Evolutionary conservation across 2,888 invertebrate genomes (phyloP).

Genomic region (Nomada lathburiana): DNA sequence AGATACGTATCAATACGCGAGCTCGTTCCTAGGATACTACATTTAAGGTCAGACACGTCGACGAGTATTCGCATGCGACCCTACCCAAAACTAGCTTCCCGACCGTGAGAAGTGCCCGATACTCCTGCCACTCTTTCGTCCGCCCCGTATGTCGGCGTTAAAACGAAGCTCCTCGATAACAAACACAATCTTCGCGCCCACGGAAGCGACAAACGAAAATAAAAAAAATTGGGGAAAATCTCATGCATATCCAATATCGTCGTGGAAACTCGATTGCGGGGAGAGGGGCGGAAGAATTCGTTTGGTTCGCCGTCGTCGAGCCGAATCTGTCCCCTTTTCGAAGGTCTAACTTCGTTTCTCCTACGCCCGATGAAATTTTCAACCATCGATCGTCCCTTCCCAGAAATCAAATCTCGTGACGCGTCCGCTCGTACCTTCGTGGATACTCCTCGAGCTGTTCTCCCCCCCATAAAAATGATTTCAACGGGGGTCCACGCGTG

Average conservation of each 20-base stretch:
- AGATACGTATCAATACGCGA: neutral
- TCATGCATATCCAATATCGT: conserved; percentile 45
- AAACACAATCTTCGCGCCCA: conserved; percentile 41
- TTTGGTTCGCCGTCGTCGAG: conserved; percentile 9
- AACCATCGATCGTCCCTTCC: conserved; percentile 37
- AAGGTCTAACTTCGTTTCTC: conserved; percentile 36
- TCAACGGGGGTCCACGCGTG: too few relatives aligned
- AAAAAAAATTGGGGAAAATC: conserved; percentile 42
- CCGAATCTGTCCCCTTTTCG: conserved; percentile 24
- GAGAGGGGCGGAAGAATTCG: too few relatives aligned
- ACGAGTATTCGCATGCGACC: too few relatives aligned
- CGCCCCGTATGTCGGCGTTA: neutral
- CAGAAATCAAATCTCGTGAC: conserved; percentile 35
- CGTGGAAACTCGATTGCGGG: conserved; percentile 39
- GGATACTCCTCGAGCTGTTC: neutral
- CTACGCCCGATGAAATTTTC: conserved; percentile 31
- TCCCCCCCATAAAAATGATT: neutral
- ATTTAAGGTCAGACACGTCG: too few relatives aligned
- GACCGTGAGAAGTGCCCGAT: neutral
- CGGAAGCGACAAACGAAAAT: conserved; percentile 45
- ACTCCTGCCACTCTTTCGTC: neutral
- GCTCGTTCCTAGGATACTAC: too few relatives aligned
- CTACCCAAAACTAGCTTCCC: too few relatives aligned
- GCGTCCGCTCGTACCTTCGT: too few relatives aligned
- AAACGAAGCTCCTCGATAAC: conserved; percentile 16